Percentiles rank a stretch among this genome's conserved stretches.
Conservation (phyloP, 2,888 invertebrate genomes). For the Carabus problematicus region DNA sequence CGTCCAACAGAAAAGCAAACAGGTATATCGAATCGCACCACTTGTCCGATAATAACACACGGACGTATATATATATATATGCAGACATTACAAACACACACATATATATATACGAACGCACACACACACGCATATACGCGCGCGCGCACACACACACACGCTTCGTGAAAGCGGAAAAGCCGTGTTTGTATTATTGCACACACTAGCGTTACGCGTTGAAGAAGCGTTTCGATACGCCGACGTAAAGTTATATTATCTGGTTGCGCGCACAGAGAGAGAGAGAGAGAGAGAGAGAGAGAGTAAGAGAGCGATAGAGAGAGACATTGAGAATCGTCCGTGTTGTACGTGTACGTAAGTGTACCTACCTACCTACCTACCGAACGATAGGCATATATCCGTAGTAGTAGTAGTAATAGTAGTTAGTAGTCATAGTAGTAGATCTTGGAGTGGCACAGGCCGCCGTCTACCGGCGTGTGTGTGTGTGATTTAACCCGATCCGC, state of each 20-base stretch:
- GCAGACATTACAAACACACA: background rate
- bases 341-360: too few species aligned
- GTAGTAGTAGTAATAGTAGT: too few species aligned
- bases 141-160: background rate
- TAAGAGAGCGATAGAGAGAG: background rate
- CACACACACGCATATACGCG: background rate
- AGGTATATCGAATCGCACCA: too few species aligned
- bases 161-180: background rate
- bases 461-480: background rate
- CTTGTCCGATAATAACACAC: background rate
- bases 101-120: background rate
- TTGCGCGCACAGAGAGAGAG: background rate
- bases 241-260: too few species aligned
- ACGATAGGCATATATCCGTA: too few species aligned
- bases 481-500: background rate
- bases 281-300: background rate
- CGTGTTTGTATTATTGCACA: slow-evolving; percentile 4
- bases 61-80: background rate
- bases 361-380: too few species aligned
- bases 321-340: background rate
- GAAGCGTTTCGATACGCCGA: too few species aligned
- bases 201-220: background rate
- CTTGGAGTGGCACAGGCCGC: background rate
- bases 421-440: too few species aligned
- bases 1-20: too few species aligned